Percentiles rank a stretch among this genome's conserved stretches.
Evolutionary conservation across 2,113 vertebrate genomes (phyloP).

Genomic region (Spizaetus ornatus): DNA sequence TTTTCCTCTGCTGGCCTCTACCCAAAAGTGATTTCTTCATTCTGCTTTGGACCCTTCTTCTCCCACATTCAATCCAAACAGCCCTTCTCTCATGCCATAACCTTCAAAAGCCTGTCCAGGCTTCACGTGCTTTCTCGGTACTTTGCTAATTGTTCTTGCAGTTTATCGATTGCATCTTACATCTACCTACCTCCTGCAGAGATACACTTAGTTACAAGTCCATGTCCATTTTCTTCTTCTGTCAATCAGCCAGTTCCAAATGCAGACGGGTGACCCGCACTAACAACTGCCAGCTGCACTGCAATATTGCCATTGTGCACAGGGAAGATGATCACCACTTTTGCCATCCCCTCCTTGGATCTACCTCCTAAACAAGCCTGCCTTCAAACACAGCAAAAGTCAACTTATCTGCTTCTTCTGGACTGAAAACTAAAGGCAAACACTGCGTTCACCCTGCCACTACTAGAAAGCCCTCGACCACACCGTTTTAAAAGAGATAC

Average conservation of each 20-base stretch:
- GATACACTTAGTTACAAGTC: background rate
- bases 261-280: background rate
- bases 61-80: background rate
- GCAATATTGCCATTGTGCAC: background rate
- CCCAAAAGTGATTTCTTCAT: background rate
- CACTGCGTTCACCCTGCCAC: rapidly evolving
- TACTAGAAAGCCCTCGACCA: background rate
- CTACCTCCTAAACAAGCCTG: background rate
- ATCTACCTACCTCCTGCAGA: background rate
- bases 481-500: background rate
- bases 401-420: background rate
- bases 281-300: background rate
- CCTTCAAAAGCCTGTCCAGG: background rate
- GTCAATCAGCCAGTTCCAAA: background rate
- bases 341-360: background rate
- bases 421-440: background rate
- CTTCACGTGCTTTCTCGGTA: background rate
- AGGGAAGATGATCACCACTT: background rate
- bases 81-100: background rate
- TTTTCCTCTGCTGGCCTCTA: background rate
- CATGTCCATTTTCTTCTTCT: background rate
- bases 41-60: background rate
- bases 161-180: background rate
- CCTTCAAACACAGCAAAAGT: background rate
- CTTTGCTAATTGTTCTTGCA: background rate